Evolutionary conservation across 1,140 invertebrate genomes (phyloP).

Genomic region (Fopius arisanus): DNA sequence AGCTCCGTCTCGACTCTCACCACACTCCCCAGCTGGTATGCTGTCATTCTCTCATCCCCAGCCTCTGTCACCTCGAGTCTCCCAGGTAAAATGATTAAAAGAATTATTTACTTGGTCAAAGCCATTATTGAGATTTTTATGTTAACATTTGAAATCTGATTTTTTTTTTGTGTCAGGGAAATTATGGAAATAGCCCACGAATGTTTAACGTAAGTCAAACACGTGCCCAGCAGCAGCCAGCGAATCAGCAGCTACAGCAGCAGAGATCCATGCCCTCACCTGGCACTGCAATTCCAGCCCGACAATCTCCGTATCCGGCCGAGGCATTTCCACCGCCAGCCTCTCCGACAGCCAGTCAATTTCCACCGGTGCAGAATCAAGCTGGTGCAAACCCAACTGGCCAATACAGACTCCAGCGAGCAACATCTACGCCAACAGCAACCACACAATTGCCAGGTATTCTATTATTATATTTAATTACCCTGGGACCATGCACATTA

Average conservation of each 20-base stretch:
- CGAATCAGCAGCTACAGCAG: constrained; percentile 43
- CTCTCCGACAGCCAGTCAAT: constrained; percentile 61
- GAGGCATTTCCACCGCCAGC: constrained; percentile 67
- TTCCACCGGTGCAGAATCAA: constrained; percentile 67
- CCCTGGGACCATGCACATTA: neutral
- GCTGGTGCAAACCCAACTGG: constrained; percentile 64
- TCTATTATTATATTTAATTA: constrained; percentile 20
- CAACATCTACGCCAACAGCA: constrained; percentile 71
- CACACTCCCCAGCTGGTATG: constrained; percentile 59
- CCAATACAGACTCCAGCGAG: constrained; percentile 71
- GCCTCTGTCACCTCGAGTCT: constrained; percentile 59
- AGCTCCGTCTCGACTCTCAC: constrained; percentile 57
- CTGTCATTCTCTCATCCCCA: constrained; percentile 61
- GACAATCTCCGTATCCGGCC: constrained; percentile 68
- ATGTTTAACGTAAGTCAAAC: constrained; percentile 62
- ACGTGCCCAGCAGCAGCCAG: constrained; percentile 51
- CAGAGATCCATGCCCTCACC: constrained; percentile 68
- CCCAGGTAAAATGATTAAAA: constrained; percentile 48
- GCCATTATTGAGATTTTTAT: neutral
- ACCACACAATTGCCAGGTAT: constrained; percentile 76
- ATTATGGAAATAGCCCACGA: constrained; percentile 59
- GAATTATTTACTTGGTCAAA: constrained; percentile 22
- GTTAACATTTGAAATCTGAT: neutral
- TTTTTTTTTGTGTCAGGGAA: constrained; percentile 42
- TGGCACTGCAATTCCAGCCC: constrained; percentile 60